Conservation (phyloP, 2,113 vertebrate species). For the Prunella himalayana region DNA sequence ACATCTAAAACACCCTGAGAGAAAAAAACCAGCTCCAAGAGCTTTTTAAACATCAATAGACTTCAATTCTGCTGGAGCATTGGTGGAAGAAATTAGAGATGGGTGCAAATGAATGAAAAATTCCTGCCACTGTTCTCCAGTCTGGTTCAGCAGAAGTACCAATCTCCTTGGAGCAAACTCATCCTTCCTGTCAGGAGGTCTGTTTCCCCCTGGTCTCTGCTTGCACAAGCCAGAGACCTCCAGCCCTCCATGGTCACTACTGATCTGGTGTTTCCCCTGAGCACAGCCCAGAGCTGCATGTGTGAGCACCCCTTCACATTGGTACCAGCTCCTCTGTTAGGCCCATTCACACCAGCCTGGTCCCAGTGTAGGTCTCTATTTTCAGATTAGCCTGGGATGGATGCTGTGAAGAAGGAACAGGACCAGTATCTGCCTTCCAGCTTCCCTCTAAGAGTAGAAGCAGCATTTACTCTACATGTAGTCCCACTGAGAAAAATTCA, state of each 20-base stretch:
- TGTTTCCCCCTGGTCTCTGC: background rate
- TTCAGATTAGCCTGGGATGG: background rate
- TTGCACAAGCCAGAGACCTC: background rate
- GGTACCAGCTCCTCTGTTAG: background rate
- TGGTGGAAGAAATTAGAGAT: background rate
- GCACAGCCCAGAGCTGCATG: fast-evolving
- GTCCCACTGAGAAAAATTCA: background rate
- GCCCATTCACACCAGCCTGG: background rate
- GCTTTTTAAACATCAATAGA: background rate
- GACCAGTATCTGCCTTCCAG: background rate
- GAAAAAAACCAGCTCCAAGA: background rate
- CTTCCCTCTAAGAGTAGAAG: background rate
- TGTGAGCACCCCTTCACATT: background rate
- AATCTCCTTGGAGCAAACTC: background rate
- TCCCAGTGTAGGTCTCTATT: background rate
- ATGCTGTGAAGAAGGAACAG: background rate
- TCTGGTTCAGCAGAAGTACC: background rate
- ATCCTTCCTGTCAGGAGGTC: background rate
- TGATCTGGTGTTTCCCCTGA: background rate
- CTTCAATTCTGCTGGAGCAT: background rate
- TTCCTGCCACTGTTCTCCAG: background rate
- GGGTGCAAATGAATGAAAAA: background rate
- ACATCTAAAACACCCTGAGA: background rate
- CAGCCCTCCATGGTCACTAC: background rate
- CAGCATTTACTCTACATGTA: fast-evolving